A percentile compares a stretch with the other conserved stretches of the same genome.
These are phyloP conservation scores for Pristis pectinata DNA, from an alignment of 2,797 vertebrate genomes.

Conservation along the genomic window DNA sequence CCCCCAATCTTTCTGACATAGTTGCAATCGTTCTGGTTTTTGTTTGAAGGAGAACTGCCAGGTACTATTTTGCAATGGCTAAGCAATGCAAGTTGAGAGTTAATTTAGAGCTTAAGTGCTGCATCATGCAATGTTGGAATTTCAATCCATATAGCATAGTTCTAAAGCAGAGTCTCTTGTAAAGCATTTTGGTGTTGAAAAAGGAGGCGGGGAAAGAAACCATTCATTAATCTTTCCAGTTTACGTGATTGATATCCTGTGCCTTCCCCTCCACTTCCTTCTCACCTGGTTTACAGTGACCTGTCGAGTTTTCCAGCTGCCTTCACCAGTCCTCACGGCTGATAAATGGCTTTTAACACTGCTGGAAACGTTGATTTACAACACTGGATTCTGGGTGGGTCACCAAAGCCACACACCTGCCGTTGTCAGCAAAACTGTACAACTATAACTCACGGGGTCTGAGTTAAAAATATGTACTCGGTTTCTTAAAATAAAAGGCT, in stretches of 20 bases:
- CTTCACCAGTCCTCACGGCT: background rate
- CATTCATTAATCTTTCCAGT: background rate
- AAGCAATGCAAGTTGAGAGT: background rate
- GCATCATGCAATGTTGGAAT: background rate
- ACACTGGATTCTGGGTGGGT: slow-evolving; percentile 29
- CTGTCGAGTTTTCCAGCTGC: background rate
- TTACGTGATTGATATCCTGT: slow-evolving; percentile 11
- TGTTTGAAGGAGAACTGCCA: background rate
- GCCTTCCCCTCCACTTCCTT: background rate
- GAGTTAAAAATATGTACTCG: slow-evolving; percentile 19
- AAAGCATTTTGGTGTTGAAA: background rate
- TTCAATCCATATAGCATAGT: background rate
- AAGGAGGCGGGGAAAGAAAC: background rate
- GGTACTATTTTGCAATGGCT: background rate
- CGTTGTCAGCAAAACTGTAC: slow-evolving; percentile 14
- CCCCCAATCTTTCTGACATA: no score
- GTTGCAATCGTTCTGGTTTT: background rate
- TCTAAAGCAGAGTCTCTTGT: no score
- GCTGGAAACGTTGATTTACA: slow-evolving; percentile 25
- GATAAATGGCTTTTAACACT: slow-evolving; percentile 30
- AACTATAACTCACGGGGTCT: background rate
- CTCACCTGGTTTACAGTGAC: slow-evolving; percentile 29
- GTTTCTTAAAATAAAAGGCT: slow-evolving; percentile 20
- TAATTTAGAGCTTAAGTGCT: background rate
- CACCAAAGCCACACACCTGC: slow-evolving; percentile 1